These are phyloP conservation scores for Andrena trimmerana DNA, from an alignment of 2,888 invertebrate genomes.

Conservation along the genomic window DNA sequence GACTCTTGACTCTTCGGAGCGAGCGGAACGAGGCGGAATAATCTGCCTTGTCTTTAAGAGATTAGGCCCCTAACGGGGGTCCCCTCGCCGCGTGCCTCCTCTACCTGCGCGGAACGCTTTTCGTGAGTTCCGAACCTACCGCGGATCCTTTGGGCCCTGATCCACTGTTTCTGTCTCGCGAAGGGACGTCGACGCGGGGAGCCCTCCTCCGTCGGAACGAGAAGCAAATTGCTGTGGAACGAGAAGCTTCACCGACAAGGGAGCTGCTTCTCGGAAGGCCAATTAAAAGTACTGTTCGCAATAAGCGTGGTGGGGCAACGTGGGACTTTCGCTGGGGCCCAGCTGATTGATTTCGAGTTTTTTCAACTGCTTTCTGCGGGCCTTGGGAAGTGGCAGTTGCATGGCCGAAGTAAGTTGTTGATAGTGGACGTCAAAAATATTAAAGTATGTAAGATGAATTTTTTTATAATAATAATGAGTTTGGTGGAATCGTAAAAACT, in stretches of 20 bases:
- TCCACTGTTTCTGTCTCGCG: not conserved
- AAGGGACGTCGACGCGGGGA: constrained; percentile 22
- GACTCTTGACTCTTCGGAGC: constrained; percentile 72
- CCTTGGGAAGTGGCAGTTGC: too few species aligned
- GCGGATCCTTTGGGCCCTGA: constrained; percentile 7
- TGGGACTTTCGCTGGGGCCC: constrained; percentile 18
- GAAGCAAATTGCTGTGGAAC: constrained; percentile 50
- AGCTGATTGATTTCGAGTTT: constrained; percentile 1
- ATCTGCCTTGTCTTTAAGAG: constrained; percentile 80
- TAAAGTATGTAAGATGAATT: too few species aligned
- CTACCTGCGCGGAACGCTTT: constrained; percentile 39
- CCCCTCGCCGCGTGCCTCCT: not conserved
- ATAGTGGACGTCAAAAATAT: too few species aligned
- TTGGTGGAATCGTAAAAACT: too few species aligned
- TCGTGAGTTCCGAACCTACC: constrained; percentile 47
- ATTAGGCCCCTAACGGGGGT: constrained; percentile 72
- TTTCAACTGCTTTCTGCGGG: too few species aligned
- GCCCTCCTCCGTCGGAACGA: not conserved
- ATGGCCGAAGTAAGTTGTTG: too few species aligned
- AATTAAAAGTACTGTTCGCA: constrained; percentile 47
- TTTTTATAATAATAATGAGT: too few species aligned
- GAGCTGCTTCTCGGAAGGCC: constrained; percentile 43
- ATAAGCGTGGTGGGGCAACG: constrained; percentile 2
- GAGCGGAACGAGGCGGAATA: constrained; percentile 79
- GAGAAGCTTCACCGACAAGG: constrained; percentile 30